Evolutionary conservation across 2,113 vertebrate genomes (phyloP).

Genomic region (Meriones unguiculatus): DNA sequence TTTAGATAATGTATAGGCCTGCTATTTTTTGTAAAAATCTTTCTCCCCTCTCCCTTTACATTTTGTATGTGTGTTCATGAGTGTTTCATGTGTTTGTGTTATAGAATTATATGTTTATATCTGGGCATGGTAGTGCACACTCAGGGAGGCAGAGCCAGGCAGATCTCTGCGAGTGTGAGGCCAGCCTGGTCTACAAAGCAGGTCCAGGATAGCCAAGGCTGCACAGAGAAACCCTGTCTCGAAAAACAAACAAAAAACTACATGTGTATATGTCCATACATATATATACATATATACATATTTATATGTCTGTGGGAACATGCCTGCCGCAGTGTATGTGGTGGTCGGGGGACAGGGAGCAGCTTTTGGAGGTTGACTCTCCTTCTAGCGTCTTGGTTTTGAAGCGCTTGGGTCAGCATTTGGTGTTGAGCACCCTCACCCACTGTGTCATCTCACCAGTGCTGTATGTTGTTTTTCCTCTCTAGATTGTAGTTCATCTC

Average conservation of each 20-base stretch:
- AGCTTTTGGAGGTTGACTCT: not conserved
- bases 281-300: not conserved
- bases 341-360: not conserved
- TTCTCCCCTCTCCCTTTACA: not conserved
- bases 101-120: not conserved
- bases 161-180: no score
- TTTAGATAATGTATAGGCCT: not conserved
- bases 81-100: no score
- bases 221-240: no score
- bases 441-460: not conserved
- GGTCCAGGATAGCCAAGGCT: no score
- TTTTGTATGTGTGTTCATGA: not conserved
- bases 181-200: no score
- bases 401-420: not conserved
- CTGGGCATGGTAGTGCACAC: not conserved
- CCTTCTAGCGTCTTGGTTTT: not conserved
- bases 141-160: no score
- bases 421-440: not conserved
- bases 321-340: not conserved
- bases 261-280: no score
- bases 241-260: no score
- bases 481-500: slow-evolving; percentile 94
- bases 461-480: not conserved
- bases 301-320: not conserved
- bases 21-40: not conserved